These are phyloP conservation scores for Pygmarrhopalites habei DNA, from an alignment of 1,140 invertebrate genomes.

Conservation along the genomic window DNA sequence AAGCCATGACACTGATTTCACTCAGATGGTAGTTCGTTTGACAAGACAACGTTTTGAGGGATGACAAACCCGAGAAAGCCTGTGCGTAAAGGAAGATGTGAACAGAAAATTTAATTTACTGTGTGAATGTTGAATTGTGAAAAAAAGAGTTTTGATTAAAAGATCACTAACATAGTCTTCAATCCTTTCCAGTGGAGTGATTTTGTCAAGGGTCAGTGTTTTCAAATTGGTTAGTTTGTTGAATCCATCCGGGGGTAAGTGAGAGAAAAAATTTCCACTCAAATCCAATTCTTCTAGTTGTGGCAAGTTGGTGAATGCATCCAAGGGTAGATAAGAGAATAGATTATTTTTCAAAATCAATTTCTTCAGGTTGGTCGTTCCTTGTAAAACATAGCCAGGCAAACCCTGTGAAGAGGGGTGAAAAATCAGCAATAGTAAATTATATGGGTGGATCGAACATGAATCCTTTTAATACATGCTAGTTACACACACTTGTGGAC, in stretches of 20 bases:
- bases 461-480: no score
- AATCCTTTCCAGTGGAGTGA: neutral
- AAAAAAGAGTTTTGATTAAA: conserved; percentile 5
- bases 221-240: conserved; percentile 11
- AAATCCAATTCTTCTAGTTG: conserved; percentile 30
- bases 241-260: conserved; percentile 19
- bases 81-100: no score
- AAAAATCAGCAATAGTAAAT: no score
- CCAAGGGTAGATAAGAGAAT: conserved; percentile 17
- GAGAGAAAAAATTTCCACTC: conserved; percentile 28
- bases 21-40: conserved; percentile 16
- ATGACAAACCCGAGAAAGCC: conserved; percentile 23
- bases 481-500: no score
- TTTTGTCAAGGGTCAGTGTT: conserved; percentile 8
- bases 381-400: conserved; percentile 24
- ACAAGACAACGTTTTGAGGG: conserved; percentile 17
- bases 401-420: no score
- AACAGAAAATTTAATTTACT: no score
- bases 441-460: no score
- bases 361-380: conserved; percentile 24
- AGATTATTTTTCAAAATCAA: conserved; percentile 31
- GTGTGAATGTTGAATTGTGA: no score
- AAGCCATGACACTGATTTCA: conserved; percentile 21
- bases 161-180: neutral
- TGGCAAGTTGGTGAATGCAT: conserved; percentile 8